These are phyloP conservation scores for Troides oblongomaculatus DNA, from an alignment of 2,888 invertebrate species.

Conservation along the genomic window DNA sequence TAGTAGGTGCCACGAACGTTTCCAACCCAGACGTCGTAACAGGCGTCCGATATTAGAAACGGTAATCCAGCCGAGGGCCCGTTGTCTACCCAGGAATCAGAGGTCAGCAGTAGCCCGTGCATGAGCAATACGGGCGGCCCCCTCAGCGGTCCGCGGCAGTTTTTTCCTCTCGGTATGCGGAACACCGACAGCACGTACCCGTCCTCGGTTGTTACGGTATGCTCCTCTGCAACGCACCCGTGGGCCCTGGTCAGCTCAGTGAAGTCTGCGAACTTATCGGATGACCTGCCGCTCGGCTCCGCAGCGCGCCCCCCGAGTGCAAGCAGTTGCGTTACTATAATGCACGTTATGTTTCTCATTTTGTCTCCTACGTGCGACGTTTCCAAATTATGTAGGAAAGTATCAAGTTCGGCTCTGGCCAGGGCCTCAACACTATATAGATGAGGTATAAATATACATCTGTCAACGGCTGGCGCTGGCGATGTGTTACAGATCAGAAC, in stretches of 20 bases:
- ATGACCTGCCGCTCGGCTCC: background rate
- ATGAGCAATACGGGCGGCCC: slow-evolving; percentile 56
- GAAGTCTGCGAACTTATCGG: slow-evolving; percentile 43
- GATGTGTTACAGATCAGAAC: too few species aligned
- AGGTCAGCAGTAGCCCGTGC: slow-evolving; percentile 60
- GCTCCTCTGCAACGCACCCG: slow-evolving; percentile 55
- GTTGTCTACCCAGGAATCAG: slow-evolving; percentile 58
- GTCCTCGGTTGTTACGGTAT: slow-evolving; percentile 55
- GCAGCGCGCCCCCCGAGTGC: too few species aligned
- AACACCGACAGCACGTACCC: slow-evolving; percentile 58
- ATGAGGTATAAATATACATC: too few species aligned
- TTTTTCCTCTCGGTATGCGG: slow-evolving; percentile 45
- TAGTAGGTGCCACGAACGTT: slow-evolving; percentile 67
- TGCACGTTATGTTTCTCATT: background rate
- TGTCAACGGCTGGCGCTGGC: too few species aligned
- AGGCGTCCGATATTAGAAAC: slow-evolving; percentile 43
- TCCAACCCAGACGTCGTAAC: slow-evolving; percentile 51
- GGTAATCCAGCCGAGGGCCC: slow-evolving; percentile 49
- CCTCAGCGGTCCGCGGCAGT: slow-evolving; percentile 39
- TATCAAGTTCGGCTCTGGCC: too few species aligned
- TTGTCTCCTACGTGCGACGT: too few species aligned
- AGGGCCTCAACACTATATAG: too few species aligned
- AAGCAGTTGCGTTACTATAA: background rate
- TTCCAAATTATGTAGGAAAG: too few species aligned
- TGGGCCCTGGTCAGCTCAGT: slow-evolving; percentile 45